Evolutionary conservation across 2,797 vertebrate species (phyloP), one percentile per base, ranked within the genome.

Genomic region (Discoglossus pictus): DNA sequence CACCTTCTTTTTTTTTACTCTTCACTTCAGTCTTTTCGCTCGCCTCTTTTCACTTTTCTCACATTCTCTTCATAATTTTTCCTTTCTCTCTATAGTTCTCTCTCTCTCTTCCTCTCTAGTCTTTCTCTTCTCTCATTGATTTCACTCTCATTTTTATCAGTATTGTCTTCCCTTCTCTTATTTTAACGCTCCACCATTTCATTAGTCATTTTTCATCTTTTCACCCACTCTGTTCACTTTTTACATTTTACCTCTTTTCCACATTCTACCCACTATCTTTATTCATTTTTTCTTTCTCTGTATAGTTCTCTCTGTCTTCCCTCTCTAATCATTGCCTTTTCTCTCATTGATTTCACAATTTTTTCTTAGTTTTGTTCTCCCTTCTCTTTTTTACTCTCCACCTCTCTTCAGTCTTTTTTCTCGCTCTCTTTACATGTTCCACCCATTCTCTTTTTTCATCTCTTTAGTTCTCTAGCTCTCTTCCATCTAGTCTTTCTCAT

Each of bases 401-500:
- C 3, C 11, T 31, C 23, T 12, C 7, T 16, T 27, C 18, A 10
- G 27, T 23, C 2, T 9, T 53, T 27, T 53, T 16, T 13, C 55
- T 44, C 18, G 42, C 55, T n/a, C 4, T 2, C 44, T 18, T 44
- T 17, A 2, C 2, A 24, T 21, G 1, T 8, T 3, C 15, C n/a
- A 13, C 20, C 12, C 12, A n/a, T 13, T 16, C 4, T 40, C 16
- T 27, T 17, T 8, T 8, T 46, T 25, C 36, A 50, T 54, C 31
- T 55, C 18, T 39, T 54, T 56, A 21, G 16, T 17, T 27, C 17
- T 56, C 17, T 65, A 6, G 13, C 24, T 8, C n/a, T 11, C 39
- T 59, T 43, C 55, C 23, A 43, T 39, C 36, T 6, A 59, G n/a
- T 43, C 23, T 43, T 12, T 18, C 52, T 53, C 50, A n/a, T n/a